Evolutionary conservation across 2,888 invertebrate species (phyloP), one percentile per base, ranked within the genome.

Genomic region (Hypolimnas misippus): DNA sequence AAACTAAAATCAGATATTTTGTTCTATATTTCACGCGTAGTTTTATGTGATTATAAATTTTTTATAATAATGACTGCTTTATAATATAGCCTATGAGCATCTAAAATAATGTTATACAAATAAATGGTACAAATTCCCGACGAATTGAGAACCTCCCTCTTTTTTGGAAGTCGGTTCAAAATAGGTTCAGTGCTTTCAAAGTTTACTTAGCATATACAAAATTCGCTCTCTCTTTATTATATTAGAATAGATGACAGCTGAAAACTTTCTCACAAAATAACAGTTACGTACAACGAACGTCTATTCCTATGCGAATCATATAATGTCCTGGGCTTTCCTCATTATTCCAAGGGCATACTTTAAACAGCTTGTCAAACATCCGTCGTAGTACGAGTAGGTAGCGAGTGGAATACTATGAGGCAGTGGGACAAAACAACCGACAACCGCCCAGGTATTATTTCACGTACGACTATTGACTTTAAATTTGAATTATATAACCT

Each of bases 261-360:
- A 50, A 53, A 57, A 58, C 42, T 29, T 62, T 57, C 53, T 54
- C 52, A 57, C 57, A 53, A 44, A 56, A 65, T 46, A 51, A 67
- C 65, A 59, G 67, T 65, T 69, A 67, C 16, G 25, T 57, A 21
- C 46, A 52, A 40, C 49, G 33, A 59, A 42, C 57, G 33, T 44
- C 63, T 60, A 65, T 67, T 62, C 55, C 59, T 59, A 51, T 51
- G 46, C 46, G 46, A 46, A 46, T n/a, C 56, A 33, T 35, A 35
- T 35, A 52, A n/a, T n/a, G 57, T 56, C 51, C 62, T 62, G 62
- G 61, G 58, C 62, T 63, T 60, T 59, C 67, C 67, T 65, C 62
- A 70, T 71, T 70, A 71, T 71, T 71, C 71, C 66, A 65, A 67
- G 65, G 66, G 70, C 71, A 70, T 71, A 71, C 69, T 50, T 60